These are phyloP conservation scores for Agrilus biguttatus DNA, from an alignment of 2,888 invertebrate genomes.

Conservation along the genomic window DNA sequence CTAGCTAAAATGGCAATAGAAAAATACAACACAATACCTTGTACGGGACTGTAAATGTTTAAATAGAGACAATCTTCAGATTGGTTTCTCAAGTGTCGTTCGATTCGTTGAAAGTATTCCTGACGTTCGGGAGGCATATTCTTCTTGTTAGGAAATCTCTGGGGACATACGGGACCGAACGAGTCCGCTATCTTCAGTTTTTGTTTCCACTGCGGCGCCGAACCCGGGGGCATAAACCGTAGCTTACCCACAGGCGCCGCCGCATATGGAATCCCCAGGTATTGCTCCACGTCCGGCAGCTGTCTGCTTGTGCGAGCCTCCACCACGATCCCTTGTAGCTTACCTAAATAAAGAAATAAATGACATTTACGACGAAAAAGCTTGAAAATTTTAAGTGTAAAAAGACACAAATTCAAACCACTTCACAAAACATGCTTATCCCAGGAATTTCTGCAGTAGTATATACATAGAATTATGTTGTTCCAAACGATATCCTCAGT, in stretches of 20 bases:
- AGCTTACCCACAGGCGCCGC: slow-evolving; percentile 59
- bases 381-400: too few relatives aligned
- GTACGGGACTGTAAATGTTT: slow-evolving; percentile 80
- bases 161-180: slow-evolving; percentile 77
- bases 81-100: slow-evolving; percentile 51
- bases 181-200: slow-evolving; percentile 51
- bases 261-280: slow-evolving; percentile 68
- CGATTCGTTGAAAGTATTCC: slow-evolving; percentile 55
- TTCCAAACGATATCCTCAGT: too few relatives aligned
- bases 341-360: neutral
- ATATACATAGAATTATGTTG: too few relatives aligned
- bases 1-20: neutral
- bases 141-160: slow-evolving; percentile 55
- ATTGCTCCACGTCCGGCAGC: slow-evolving; percentile 55
- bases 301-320: slow-evolving; percentile 47
- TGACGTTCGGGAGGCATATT: slow-evolving; percentile 51
- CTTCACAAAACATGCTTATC: too few relatives aligned
- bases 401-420: too few relatives aligned
- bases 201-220: slow-evolving; percentile 63
- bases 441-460: too few relatives aligned
- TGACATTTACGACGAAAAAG: too few relatives aligned
- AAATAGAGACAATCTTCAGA: slow-evolving; percentile 83
- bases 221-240: slow-evolving; percentile 43
- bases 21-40: slow-evolving; percentile 44
- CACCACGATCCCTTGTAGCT: slow-evolving; percentile 50